Conservation (phyloP, 2,888 invertebrate genomes). For the Anoncus sp. region DNA sequence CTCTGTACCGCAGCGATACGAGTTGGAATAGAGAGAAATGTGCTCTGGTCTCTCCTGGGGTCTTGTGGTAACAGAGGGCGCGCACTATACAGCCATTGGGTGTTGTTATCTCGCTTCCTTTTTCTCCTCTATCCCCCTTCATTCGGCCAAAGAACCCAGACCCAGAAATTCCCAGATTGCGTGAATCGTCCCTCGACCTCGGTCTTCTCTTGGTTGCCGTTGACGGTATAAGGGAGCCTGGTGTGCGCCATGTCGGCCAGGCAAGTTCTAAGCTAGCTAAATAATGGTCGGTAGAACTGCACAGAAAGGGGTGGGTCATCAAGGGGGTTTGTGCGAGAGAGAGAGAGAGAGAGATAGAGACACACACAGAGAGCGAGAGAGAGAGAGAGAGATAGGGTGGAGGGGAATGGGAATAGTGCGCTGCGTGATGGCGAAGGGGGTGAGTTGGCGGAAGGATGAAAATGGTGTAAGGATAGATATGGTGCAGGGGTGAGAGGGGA, state of each 20-base stretch:
- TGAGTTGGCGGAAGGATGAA: slow-evolving; percentile 58
- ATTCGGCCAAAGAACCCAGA: slow-evolving; percentile 72
- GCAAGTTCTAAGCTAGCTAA: slow-evolving; percentile 82
- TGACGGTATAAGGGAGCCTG: slow-evolving; percentile 59
- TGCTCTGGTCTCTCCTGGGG: slow-evolving; percentile 51
- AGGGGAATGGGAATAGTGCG: slow-evolving; percentile 56
- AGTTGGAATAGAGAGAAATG: slow-evolving; percentile 45
- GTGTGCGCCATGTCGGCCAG: slow-evolving; percentile 76
- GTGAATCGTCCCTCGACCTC: slow-evolving; percentile 38
- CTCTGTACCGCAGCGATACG: slow-evolving; percentile 57
- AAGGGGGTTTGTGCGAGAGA: slow-evolving; percentile 48
- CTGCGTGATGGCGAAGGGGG: slow-evolving; percentile 31
- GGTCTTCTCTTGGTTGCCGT: slow-evolving; percentile 49
- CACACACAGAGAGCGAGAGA: slow-evolving; percentile 49
- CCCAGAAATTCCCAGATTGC: slow-evolving; percentile 75
- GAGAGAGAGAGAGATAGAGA: slow-evolving; percentile 43
- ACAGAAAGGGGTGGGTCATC: slow-evolving; percentile 68
- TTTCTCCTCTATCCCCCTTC: slow-evolving; percentile 16
- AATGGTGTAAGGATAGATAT: slow-evolving; percentile 58
- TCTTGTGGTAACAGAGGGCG: slow-evolving; percentile 36
- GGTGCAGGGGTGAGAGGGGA: slow-evolving; percentile 50
- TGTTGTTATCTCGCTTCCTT: slow-evolving; percentile 32
- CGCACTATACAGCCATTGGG: slow-evolving; percentile 21
- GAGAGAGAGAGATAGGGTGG: slow-evolving; percentile 44
- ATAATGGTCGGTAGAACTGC: slow-evolving; percentile 82